Base-by-base conservation (phyloP, 2,113 vertebrate species). In the Diglossa brunneiventris region DNA sequence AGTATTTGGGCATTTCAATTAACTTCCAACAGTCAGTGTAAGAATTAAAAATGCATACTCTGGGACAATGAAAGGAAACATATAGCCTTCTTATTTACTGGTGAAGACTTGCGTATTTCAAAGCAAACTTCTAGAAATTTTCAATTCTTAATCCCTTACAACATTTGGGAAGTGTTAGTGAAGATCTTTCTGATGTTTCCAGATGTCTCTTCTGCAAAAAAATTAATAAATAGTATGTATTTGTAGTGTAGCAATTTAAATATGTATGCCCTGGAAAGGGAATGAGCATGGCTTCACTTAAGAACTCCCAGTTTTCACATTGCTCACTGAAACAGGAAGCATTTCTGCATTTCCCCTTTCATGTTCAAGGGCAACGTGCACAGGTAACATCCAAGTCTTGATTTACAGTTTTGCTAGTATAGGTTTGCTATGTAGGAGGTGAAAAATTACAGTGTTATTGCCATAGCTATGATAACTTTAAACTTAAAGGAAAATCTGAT, bases 271-370 rank as follows among this genome's bases (percentile, higher is more conserved):
- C 6, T 53, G 35, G n/a, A 10, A 24, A 21, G 11, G 17, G 7
- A 37, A 62, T 27, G 39, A 88, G 33, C 4, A 4, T 42, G 6
- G 23, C 59, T 58, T 46, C 26, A 31, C 15, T 50, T 50, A 73
- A n/a, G 5, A 68, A 4, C 44, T 58, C 19, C 14, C 0, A 0
- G 9, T 82, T 87, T 85, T 79, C n/a, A n/a, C 1, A 0, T 2
- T 58, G 15, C 37, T 92, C 42, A 17, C 47, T 70, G 64, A 28
- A 82, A 61, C 8, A 62, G 37, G 41, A 21, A 66, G 5, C 31
- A 41, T 67, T 82, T 85, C 52, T 63, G 9, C 35, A 26, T 76
- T 89, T 80, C 27, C 18, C 13, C 6, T 53, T 76, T 42, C 44
- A 5, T n/a, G 23, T 62, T 41, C 22, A 49, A 70, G n/a, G 12